Evolutionary conservation across 2,113 vertebrate genomes (phyloP).

Genomic region (Colistium nudipinnis): DNA sequence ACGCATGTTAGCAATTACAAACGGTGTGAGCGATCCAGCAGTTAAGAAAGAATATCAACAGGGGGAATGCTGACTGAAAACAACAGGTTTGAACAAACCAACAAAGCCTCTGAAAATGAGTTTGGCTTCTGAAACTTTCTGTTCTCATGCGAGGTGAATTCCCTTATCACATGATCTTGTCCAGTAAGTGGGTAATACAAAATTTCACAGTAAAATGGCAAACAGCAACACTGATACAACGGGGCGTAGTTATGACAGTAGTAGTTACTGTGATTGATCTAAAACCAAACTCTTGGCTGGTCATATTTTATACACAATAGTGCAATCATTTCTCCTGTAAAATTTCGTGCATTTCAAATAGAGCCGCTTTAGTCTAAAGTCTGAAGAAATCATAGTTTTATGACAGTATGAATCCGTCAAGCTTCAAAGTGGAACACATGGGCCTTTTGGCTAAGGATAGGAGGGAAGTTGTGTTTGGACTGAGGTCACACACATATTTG

Average conservation of each 20-base stretch:
- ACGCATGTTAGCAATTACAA: slow-evolving; percentile 56
- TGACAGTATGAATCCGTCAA: slow-evolving; percentile 9
- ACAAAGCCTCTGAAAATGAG: slow-evolving; percentile 36
- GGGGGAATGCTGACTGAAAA: slow-evolving; percentile 38
- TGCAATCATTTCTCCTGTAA: background rate
- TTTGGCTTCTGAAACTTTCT: slow-evolving; percentile 24
- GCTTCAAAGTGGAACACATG: slow-evolving; percentile 57
- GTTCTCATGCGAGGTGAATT: slow-evolving; percentile 52
- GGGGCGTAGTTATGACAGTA: background rate
- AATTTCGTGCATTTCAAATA: background rate
- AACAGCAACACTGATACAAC: slow-evolving; percentile 1
- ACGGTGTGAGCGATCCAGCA: slow-evolving; percentile 28
- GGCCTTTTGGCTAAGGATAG: background rate
- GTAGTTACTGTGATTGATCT: slow-evolving; percentile 1
- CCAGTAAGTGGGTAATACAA: slow-evolving; percentile 13
- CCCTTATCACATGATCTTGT: background rate
- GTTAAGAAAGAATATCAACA: slow-evolving; percentile 19
- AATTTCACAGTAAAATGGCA: slow-evolving; percentile 1
- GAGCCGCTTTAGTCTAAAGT: background rate
- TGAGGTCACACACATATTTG: slow-evolving; percentile 61
- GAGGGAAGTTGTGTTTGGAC: slow-evolving; percentile 53
- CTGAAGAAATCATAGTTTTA: background rate
- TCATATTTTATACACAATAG: slow-evolving; percentile 25
- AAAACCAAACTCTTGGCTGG: background rate
- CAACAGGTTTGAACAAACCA: slow-evolving; percentile 31